Base-by-base conservation (phyloP, 2,113 vertebrate genomes). In the Melierax canorus region DNA sequence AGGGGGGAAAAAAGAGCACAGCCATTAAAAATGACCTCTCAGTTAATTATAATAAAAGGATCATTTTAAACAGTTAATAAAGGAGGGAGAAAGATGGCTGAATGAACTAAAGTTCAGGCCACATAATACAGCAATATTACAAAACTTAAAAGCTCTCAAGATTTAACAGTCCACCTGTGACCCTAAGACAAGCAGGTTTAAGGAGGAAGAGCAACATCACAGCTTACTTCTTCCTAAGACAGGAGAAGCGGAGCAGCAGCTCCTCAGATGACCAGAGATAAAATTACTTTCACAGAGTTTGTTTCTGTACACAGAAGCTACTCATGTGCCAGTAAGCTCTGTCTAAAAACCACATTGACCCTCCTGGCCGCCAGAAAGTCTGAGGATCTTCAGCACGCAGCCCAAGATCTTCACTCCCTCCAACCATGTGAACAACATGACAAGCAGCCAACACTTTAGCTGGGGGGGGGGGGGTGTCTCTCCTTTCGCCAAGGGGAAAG, bases 381-480 rank as follows among this genome's bases (percentile, higher is more conserved):
- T 15, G 17, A 50, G 68, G 20, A 16, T 34, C 43, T n/a, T n/a
- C n/a, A 46, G 53, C 30, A 21, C 7, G 1, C 12, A 11, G 56
- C 38, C 11, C 0, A 38, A 26, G 22, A 55, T 4, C 55, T 62
- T 45, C 50, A 27, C 0, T 9, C 29, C 30, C 50, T 34, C 34
- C 59, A 38, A 18, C 15, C 19, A 46, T 1, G 0, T 23, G 15
- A 39, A 11, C 36, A 38, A 13, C 6, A 8, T 0, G 6, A 51
- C 14, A 18, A 56, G 77, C 43, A 14, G 56, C 36, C 72, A 17
- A 36, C 0, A 11, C 27, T 3, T 45, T 21, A 10, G 29, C 3
- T 15, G 9, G 17, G n/a, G 17, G 32, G 15, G 15, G 20, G n/a
- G n/a, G n/a, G n/a, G n/a, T n/a, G n/a, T 3, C 6, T 12, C 32